Evolutionary conservation across 2,113 vertebrate species (phyloP).

Genomic region (Struthidea cinerea): DNA sequence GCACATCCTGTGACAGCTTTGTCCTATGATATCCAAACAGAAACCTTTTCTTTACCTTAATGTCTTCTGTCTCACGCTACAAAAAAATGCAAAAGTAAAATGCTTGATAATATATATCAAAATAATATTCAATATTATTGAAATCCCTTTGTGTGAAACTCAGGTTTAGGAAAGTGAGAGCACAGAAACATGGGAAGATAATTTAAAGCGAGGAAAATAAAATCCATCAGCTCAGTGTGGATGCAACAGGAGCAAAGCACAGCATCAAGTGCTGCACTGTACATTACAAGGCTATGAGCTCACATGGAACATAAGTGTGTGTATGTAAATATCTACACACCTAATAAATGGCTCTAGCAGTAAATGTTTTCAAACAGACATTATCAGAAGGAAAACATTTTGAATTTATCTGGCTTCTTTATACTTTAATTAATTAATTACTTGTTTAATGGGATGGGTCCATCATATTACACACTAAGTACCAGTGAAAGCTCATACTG

Average conservation of each 20-base stretch:
- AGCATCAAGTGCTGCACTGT: neutral
- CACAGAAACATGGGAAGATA: neutral
- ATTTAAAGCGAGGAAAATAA: neutral
- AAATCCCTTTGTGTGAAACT: neutral
- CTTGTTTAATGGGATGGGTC: neutral
- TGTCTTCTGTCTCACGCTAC: fast-evolving
- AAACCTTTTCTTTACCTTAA: neutral
- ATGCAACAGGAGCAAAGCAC: neutral
- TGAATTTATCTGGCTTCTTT: neutral
- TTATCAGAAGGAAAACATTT: neutral
- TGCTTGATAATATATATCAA: neutral
- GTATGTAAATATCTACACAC: neutral
- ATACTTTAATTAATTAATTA: neutral
- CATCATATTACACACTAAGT: neutral
- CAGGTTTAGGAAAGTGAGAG: neutral
- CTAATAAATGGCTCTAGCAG: neutral
- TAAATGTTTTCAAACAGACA: neutral
- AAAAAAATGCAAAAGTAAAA: neutral
- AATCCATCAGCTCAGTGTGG: neutral
- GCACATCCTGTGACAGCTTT: neutral
- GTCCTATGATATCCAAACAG: neutral
- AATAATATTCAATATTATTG: neutral
- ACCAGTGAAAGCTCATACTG: neutral
- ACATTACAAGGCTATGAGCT: neutral
- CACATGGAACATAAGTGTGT: fast-evolving